phyloP scores from a whole-genome alignment of 2,888 invertebrate genomes.

The Resseliella maxima region DNA sequence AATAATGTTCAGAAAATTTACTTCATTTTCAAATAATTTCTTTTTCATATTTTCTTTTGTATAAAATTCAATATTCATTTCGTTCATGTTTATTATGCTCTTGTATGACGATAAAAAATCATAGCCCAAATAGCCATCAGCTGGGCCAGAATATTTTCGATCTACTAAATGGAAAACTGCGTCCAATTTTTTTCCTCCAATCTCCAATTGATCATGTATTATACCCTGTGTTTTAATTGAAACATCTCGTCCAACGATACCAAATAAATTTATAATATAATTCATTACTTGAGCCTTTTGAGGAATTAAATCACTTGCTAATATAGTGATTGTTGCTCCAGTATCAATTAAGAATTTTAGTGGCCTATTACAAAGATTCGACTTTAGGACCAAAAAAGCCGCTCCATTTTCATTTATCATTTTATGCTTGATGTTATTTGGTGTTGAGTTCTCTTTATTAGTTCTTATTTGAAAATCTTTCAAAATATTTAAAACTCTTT shows the following conservation, averaged over 20 bases:
- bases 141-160: no score
- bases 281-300: not conserved
- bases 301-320: not conserved
- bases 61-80: no score
- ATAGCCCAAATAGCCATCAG: no score
- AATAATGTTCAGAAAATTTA: no score
- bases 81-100: no score
- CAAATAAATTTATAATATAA: not conserved
- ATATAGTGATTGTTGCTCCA: not conserved
- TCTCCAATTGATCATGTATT: no score
- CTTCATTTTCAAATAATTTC: no score
- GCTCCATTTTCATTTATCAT: not conserved
- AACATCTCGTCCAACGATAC: not conserved
- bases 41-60: no score
- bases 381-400: not conserved
- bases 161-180: no score
- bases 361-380: not conserved
- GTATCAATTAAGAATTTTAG: not conserved
- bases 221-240: not conserved
- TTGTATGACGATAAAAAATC: no score
- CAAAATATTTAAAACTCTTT: not conserved
- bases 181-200: no score
- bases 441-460: not conserved
- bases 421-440: not conserved
- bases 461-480: not conserved